These are phyloP conservation scores for Lasius platythorax DNA, from an alignment of 2,888 invertebrate species.

Conservation along the genomic window DNA sequence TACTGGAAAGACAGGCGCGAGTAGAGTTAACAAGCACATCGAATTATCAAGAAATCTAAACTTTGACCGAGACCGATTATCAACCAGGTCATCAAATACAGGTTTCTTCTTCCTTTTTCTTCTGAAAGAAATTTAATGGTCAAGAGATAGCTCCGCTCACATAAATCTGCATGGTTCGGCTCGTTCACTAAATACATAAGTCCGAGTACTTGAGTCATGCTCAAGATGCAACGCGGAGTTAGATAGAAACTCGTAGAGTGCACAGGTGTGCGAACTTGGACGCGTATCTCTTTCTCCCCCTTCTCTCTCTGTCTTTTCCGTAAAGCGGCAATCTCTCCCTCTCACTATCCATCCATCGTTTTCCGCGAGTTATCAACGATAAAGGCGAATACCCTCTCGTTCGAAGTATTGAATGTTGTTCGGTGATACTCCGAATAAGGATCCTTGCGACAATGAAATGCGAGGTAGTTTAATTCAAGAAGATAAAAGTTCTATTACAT, in stretches of 20 bases:
- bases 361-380: constrained; percentile 12
- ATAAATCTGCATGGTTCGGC: constrained; percentile 22
- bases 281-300: constrained; percentile 33
- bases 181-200: constrained; percentile 27
- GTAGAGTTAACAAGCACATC: constrained; percentile 7
- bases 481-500: neutral
- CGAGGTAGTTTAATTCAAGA: constrained; percentile 7
- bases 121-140: constrained; percentile 26
- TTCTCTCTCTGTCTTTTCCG: constrained; percentile 30
- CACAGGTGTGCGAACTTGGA: constrained; percentile 55
- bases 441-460: neutral
- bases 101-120: constrained; percentile 25
- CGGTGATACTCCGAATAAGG: neutral
- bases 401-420: constrained; percentile 5
- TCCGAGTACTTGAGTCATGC: constrained; percentile 30
- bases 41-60: constrained; percentile 35
- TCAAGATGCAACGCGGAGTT: constrained; percentile 48
- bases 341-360: constrained; percentile 9
- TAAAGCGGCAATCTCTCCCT: neutral
- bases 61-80: constrained; percentile 9
- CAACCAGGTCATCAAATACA: constrained; percentile 10
- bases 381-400: constrained; percentile 13
- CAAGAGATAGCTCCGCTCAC: constrained; percentile 10
- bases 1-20: neutral
- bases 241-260: constrained; percentile 47